Evolutionary conservation across 2,888 invertebrate genomes (phyloP).

Genomic region (Temnothorax ravouxi): DNA sequence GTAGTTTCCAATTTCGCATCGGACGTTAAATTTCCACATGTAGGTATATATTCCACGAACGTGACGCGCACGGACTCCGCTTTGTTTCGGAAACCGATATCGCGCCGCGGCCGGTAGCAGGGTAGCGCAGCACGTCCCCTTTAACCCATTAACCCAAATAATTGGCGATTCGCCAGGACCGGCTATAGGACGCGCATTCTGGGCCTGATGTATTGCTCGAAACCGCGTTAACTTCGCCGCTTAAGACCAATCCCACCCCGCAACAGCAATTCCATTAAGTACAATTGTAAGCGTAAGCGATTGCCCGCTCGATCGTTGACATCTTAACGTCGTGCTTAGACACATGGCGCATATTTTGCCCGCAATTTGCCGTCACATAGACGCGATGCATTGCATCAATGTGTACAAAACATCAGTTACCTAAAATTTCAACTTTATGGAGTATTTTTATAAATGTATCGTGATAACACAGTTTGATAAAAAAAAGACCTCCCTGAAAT

Average conservation of each 20-base stretch:
- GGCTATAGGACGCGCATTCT: constrained; percentile 26
- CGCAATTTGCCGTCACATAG: background rate
- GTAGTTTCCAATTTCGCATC: constrained; percentile 5
- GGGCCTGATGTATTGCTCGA: constrained; percentile 43
- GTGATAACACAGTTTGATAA: too few relatives aligned
- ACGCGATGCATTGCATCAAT: background rate
- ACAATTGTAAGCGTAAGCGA: constrained; percentile 47
- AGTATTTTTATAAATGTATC: background rate
- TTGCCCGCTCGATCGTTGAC: constrained; percentile 46
- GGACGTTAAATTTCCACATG: constrained; percentile 23
- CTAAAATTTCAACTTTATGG: background rate
- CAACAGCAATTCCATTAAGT: constrained; percentile 52
- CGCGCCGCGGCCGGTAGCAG: background rate
- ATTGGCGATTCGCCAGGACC: constrained; percentile 49
- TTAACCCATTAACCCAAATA: constrained; percentile 52
- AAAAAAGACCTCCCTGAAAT: background rate
- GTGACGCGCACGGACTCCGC: constrained; percentile 1
- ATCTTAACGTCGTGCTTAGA: constrained; percentile 32
- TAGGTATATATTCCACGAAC: background rate
- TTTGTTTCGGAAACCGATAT: constrained; percentile 48
- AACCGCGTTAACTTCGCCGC: constrained; percentile 47
- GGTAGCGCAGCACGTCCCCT: constrained; percentile 32
- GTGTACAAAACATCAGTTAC: background rate
- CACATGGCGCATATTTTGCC: constrained; percentile 1
- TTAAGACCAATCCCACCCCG: constrained; percentile 44